phyloP scores from a whole-genome alignment of 2,113 vertebrate species.

The Lamprotornis superbus region DNA sequence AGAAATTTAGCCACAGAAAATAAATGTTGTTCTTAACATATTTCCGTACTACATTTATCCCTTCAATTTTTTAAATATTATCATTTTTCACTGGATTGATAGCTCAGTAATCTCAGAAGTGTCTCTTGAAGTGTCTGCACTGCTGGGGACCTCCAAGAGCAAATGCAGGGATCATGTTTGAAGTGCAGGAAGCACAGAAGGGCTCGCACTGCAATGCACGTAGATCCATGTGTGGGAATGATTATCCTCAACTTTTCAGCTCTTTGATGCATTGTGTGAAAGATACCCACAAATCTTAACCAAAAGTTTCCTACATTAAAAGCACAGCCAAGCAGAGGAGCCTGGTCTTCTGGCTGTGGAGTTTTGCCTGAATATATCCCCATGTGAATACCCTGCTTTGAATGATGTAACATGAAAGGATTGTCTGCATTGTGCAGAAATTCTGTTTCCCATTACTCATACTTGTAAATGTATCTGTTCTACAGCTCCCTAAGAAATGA shows the following conservation, averaged over 20 bases:
- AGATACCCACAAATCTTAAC: conserved; percentile 56
- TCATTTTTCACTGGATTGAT: neutral
- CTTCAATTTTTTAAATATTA: neutral
- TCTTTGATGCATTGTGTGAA: conserved; percentile 63
- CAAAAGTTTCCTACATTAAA: conserved; percentile 57
- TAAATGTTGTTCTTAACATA: neutral
- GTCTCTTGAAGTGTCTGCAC: neutral
- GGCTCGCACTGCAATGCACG: neutral
- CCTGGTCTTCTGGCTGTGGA: conserved; percentile 45
- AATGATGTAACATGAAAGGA: conserved; percentile 62
- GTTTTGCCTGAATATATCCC: conserved; percentile 51
- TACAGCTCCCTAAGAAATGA: conserved; percentile 40
- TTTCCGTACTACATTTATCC: neutral
- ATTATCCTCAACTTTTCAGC: conserved; percentile 42
- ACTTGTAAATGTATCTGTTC: conserved; percentile 52
- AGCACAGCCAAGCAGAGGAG: conserved; percentile 39
- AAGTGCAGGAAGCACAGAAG: neutral
- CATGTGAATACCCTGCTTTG: conserved; percentile 50
- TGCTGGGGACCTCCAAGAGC: neutral
- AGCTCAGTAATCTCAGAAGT: neutral
- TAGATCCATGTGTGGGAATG: conserved; percentile 44
- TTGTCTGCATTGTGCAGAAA: conserved; percentile 53
- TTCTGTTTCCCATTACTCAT: conserved; percentile 62
- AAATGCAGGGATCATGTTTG: neutral
- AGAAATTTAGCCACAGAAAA: neutral